Conservation (phyloP, 2,888 invertebrate species). For the Zhengitettix transpicula region DNA sequence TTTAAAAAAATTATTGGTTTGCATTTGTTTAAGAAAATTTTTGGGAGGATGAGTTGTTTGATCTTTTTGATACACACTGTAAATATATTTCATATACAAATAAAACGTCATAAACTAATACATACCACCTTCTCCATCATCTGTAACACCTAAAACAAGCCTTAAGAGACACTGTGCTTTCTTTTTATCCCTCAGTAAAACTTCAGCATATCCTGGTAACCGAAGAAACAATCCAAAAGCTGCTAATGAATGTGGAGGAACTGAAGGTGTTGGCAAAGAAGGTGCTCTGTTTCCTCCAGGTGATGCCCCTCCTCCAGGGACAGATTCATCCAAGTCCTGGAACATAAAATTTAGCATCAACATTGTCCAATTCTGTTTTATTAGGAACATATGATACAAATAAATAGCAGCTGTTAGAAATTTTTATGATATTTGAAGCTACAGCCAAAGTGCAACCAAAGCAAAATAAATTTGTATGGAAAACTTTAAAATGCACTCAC, state of each 20-base stretch:
- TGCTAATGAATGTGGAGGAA: conserved; percentile 79
- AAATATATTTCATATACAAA: too few species aligned
- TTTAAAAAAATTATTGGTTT: too few species aligned
- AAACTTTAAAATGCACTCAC: conserved; percentile 20
- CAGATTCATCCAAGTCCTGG: conserved; percentile 29
- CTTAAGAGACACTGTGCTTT: conserved; percentile 74
- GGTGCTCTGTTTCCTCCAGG: conserved; percentile 19
- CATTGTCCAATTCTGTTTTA: too few species aligned
- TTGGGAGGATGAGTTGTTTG: too few species aligned
- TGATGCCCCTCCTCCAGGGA: conserved; percentile 8
- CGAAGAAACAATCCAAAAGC: conserved; percentile 80
- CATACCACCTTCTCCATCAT: conserved; percentile 78
- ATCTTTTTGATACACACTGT: too few species aligned
- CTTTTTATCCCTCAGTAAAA: conserved; percentile 65
- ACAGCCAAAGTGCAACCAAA: too few species aligned
- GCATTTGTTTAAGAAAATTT: too few species aligned
- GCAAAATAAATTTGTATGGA: too few species aligned
- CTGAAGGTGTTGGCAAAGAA: conserved; percentile 19
- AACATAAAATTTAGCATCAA: too few species aligned
- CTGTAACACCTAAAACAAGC: conserved; percentile 75
- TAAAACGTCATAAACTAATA: conserved; percentile 10
- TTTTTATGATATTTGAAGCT: too few species aligned
- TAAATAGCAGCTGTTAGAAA: too few species aligned
- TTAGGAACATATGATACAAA: too few species aligned
- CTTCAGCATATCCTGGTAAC: conserved; percentile 80